Evolutionary conservation across 2,888 invertebrate genomes (phyloP).

Genomic region (Agrotis clavis): DNA sequence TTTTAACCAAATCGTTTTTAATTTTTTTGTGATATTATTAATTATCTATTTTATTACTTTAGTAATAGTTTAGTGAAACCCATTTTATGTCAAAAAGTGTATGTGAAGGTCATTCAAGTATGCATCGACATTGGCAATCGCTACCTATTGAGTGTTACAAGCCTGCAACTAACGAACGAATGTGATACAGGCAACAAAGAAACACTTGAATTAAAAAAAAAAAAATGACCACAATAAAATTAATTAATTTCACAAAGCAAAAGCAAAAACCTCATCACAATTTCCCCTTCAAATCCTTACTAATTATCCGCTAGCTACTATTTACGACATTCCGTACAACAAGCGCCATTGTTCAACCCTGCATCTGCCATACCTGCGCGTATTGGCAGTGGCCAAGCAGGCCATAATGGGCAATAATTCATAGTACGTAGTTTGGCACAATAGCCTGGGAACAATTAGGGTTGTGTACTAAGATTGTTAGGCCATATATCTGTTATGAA

Average conservation of each 20-base stretch:
- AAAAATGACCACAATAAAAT: neutral
- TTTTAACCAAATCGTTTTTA: too few relatives aligned
- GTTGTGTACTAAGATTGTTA: constrained; percentile 52
- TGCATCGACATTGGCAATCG: too few relatives aligned
- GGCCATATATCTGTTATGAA: constrained; percentile 45
- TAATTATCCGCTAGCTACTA: constrained; percentile 30
- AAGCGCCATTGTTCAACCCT: constrained; percentile 35
- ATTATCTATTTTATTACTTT: too few relatives aligned
- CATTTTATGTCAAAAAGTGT: too few relatives aligned
- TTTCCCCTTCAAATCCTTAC: constrained; percentile 1
- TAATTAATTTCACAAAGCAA: neutral
- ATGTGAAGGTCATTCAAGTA: too few relatives aligned
- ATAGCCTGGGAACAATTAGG: constrained; percentile 56
- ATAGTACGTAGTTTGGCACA: constrained; percentile 53
- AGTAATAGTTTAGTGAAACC: too few relatives aligned
- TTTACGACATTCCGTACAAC: constrained; percentile 19
- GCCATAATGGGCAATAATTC: constrained; percentile 55
- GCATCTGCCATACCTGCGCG: constrained; percentile 52
- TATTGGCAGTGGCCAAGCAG: constrained; percentile 54
- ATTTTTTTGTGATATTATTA: too few relatives aligned
- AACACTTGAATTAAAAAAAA: neutral
- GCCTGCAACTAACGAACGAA: too few relatives aligned
- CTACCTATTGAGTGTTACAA: too few relatives aligned
- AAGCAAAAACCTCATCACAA: neutral
- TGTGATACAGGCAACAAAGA: neutral